phyloP scores from a whole-genome alignment of 2,888 invertebrate species.

The Cantharis lateralis region DNA sequence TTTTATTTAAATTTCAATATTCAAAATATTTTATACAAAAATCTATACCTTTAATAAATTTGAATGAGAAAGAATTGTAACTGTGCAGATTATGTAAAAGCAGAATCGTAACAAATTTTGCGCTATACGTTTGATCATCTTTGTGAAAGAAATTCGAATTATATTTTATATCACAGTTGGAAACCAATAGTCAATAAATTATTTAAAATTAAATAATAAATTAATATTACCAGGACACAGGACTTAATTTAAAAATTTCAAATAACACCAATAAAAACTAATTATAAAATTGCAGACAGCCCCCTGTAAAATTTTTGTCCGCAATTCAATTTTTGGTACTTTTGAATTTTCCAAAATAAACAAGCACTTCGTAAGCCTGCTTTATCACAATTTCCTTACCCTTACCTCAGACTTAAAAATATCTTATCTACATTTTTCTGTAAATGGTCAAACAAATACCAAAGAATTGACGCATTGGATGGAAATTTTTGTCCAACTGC shows the following conservation, averaged over 20 bases:
- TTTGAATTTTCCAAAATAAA: background rate
- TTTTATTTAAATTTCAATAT: background rate
- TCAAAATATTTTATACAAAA: background rate
- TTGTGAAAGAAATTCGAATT: background rate
- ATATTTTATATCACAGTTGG: slow-evolving; percentile 2
- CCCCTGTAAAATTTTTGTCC: background rate
- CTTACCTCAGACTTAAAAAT: background rate
- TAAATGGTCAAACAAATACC: background rate
- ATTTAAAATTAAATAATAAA: background rate
- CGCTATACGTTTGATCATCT: background rate
- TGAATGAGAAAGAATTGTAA: background rate
- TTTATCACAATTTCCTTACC: background rate
- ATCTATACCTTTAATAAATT: background rate
- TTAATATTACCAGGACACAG: background rate
- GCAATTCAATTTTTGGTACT: background rate
- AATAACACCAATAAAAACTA: background rate
- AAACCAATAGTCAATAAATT: slow-evolving; percentile 1
- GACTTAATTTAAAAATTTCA: background rate
- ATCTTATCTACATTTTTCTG: background rate
- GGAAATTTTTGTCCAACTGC: background rate
- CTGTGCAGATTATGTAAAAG: background rate
- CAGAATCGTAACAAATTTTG: background rate
- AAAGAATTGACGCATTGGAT: background rate
- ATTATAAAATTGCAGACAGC: background rate
- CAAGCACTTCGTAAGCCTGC: background rate